Evolutionary conservation across 2,888 invertebrate species (phyloP).

Genomic region (Ischnus inquisitorius): DNA sequence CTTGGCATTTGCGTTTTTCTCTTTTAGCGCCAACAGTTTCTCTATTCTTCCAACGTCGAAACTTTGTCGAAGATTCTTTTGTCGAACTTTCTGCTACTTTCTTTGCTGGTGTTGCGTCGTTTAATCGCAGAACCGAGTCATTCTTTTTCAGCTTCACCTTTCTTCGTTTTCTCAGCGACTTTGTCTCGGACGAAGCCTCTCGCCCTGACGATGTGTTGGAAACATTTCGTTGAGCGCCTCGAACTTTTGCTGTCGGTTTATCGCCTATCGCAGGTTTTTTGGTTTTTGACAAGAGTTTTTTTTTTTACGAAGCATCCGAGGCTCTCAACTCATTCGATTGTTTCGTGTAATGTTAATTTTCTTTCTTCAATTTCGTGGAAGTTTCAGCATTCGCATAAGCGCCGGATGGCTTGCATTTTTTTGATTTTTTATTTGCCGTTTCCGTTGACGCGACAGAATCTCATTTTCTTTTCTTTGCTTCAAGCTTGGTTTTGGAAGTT

Average conservation of each 20-base stretch:
- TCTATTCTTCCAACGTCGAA: conserved; percentile 76
- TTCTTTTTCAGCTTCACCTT: conserved; percentile 66
- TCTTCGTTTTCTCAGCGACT: conserved; percentile 59
- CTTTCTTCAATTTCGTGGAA: background rate
- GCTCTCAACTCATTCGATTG: background rate
- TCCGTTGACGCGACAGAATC: too few species aligned
- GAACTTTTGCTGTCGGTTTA: background rate
- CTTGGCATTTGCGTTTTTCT: conserved; percentile 87
- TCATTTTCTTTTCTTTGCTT: conserved; percentile 42
- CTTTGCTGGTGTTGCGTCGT: conserved; percentile 16
- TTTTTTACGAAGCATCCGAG: background rate
- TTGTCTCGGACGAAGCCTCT: conserved; percentile 34
- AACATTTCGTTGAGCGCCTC: too few species aligned
- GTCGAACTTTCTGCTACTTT: conserved; percentile 72
- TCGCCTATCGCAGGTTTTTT: conserved; percentile 47
- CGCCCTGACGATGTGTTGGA: too few species aligned
- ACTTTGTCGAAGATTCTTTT: conserved; percentile 60
- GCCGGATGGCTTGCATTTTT: background rate
- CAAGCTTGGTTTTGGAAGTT: conserved; percentile 5
- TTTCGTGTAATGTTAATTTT: background rate
- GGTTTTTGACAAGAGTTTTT: conserved; percentile 38
- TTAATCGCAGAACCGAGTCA: too few species aligned
- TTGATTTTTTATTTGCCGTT: conserved; percentile 51
- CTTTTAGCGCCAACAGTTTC: conserved; percentile 74
- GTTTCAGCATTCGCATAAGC: background rate